Percentiles rank a stretch among this genome's conserved stretches.
phyloP scores from a whole-genome alignment of 2,113 vertebrate species.

The Dipodomys spectabilis region DNA sequence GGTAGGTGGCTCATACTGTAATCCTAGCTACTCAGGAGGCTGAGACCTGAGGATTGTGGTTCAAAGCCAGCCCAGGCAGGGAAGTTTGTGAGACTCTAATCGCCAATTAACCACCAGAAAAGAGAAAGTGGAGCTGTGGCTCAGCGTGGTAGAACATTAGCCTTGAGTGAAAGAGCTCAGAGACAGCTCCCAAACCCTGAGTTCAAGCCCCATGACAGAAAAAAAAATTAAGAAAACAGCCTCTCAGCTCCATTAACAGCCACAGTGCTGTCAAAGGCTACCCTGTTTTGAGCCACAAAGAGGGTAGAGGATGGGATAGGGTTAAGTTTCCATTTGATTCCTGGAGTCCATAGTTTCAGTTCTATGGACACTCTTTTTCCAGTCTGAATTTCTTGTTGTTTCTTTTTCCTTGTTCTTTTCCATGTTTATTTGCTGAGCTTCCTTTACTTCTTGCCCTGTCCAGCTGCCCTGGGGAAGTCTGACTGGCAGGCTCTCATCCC shows the following conservation, averaged over 20 bases:
- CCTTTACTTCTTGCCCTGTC: not conserved
- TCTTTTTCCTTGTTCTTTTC: not conserved
- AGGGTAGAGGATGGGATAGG: too few relatives aligned
- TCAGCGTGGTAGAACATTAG: too few relatives aligned
- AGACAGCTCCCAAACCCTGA: too few relatives aligned
- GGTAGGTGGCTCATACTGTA: too few relatives aligned
- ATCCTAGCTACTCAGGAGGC: too few relatives aligned
- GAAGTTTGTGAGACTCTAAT: not conserved
- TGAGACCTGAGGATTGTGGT: too few relatives aligned
- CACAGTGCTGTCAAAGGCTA: not conserved
- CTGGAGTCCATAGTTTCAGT: not conserved
- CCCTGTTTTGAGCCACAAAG: not conserved
- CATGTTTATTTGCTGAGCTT: conserved; percentile 6
- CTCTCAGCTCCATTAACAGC: too few relatives aligned
- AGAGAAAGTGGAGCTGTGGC: too few relatives aligned
- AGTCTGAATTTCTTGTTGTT: not conserved
- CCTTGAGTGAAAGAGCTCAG: too few relatives aligned
- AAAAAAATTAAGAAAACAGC: too few relatives aligned
- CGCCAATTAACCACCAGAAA: too few relatives aligned
- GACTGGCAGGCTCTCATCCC: not conserved
- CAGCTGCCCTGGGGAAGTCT: not conserved
- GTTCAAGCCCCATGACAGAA: too few relatives aligned
- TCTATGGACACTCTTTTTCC: not conserved
- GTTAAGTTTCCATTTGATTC: not conserved
- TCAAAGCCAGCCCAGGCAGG: not conserved